Base-by-base conservation (phyloP, 2,797 vertebrate species). In the Hemitrygon akajei region DNA sequence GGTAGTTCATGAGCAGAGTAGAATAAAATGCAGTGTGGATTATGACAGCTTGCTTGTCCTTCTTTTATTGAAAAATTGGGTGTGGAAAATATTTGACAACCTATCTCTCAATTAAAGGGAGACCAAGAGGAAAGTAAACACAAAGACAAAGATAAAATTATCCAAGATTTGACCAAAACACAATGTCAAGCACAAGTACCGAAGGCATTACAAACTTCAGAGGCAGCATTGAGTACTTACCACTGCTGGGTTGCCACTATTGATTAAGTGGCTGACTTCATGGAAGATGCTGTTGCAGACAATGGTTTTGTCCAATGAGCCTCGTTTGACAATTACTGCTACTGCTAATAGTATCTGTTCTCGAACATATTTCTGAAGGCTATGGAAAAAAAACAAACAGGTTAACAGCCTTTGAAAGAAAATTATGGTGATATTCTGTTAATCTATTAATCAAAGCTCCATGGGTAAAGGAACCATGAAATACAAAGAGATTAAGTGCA, bases 321-420 rank as follows among this genome's bases (percentile, higher is more conserved):
- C 98, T 94, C 99, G 96, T 96, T 99, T 99, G 95, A 99, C 98
- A 94, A 99, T 98, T 94, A 99, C 99, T 0, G 99, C 99, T 95
- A 99, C 98, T 0, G 99, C 99, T 96, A 99, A 96, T 6, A 99
- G 96, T 96, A 99, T 99, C 97, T 99, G 99, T 96, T 99, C 99
- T 94, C 99, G 97, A 93, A 99, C 99, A 0, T 99, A 99, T 94
- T 99, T 99, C 96, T 99, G 99, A 94, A 99, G 97, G 95, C 99
- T 99, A 96, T 66, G 95, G 96, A 91, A 80, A n/a, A 94, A 73
- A 18, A 58, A 40, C 94, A 94, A 95, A 93, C 7, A 93, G 58
- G 37, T 82, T 87, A 69, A 40, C 69, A 69, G 47, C 58, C 18
- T 47, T 71, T 7, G 16, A 87, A 9, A 58, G 14, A 93, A 58